A percentile compares a stretch with the other conserved stretches of the same genome.
phyloP scores from a whole-genome alignment of 1,140 invertebrate species.

The Plodia interpunctella region DNA sequence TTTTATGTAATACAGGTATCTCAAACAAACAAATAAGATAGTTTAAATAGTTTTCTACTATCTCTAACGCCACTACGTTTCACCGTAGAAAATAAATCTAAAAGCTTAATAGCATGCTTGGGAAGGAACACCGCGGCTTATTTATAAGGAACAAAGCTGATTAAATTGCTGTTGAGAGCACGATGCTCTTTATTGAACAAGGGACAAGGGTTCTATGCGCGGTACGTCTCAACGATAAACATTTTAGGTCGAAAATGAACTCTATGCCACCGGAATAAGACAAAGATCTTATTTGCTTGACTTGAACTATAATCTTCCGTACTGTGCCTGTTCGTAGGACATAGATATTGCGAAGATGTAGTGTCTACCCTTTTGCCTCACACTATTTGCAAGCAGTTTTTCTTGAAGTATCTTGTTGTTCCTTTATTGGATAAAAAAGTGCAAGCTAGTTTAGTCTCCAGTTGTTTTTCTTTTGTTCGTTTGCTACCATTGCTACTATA shows the following conservation, averaged over 20 bases:
- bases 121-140: slow-evolving; percentile 32
- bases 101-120: slow-evolving; percentile 29
- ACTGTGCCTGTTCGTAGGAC: too few species aligned
- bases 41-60: neutral
- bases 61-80: neutral
- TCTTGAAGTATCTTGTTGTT: neutral
- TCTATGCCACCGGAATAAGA: neutral
- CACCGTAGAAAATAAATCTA: slow-evolving; percentile 19
- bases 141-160: slow-evolving; percentile 45
- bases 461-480: neutral
- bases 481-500: neutral
- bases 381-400: neutral
- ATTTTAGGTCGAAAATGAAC: neutral
- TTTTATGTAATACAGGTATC: too few species aligned
- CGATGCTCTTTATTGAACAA: slow-evolving; percentile 31
- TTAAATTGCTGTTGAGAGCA: slow-evolving; percentile 43
- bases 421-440: slow-evolving; percentile 1
- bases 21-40: too few species aligned
- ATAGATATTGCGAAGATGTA: neutral
- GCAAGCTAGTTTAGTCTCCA: neutral
- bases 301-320: neutral
- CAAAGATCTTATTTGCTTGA: neutral
- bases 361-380: neutral
- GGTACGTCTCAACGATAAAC: slow-evolving; percentile 11
- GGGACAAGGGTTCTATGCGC: slow-evolving; percentile 16